A percentile compares a stretch with the other conserved stretches of the same genome.
phyloP scores from a whole-genome alignment of 2,797 vertebrate genomes.

The Astyanax mexicanus region DNA sequence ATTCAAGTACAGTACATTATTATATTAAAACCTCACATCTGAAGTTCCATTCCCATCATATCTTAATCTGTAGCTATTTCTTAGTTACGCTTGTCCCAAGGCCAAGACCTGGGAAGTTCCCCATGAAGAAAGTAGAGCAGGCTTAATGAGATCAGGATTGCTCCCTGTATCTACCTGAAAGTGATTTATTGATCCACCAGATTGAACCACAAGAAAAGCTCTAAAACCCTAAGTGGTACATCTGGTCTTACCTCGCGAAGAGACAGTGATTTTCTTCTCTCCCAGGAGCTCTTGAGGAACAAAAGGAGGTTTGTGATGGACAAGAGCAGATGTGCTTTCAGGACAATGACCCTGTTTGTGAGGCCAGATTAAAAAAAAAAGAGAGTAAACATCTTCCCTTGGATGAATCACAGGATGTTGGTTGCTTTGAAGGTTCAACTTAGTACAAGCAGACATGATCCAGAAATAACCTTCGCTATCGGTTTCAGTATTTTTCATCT shows the following conservation, averaged over 20 bases:
- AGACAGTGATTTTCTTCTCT: conserved; percentile 13
- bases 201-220: neutral
- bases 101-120: neutral
- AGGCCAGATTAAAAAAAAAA: neutral
- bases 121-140: neutral
- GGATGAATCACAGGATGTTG: neutral
- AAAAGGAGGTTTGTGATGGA: neutral
- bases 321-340: conserved; percentile 24
- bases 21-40: too few species aligned
- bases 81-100: neutral
- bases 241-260: neutral
- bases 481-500: neutral
- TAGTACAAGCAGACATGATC: conserved; percentile 4
- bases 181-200: neutral
- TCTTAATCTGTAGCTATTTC: neutral
- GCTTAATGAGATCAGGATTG: neutral
- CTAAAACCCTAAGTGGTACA: neutral
- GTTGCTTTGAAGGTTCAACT: neutral
- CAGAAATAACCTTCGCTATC: neutral
- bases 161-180: neutral
- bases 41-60: neutral
- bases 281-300: neutral
- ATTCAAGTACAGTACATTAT: neutral
- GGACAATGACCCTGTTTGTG: conserved; percentile 3
- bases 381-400: neutral